A percentile compares a stretch with the other conserved stretches of the same genome.
phyloP scores from a whole-genome alignment of 2,113 vertebrate species.

The Motacilla alba region DNA sequence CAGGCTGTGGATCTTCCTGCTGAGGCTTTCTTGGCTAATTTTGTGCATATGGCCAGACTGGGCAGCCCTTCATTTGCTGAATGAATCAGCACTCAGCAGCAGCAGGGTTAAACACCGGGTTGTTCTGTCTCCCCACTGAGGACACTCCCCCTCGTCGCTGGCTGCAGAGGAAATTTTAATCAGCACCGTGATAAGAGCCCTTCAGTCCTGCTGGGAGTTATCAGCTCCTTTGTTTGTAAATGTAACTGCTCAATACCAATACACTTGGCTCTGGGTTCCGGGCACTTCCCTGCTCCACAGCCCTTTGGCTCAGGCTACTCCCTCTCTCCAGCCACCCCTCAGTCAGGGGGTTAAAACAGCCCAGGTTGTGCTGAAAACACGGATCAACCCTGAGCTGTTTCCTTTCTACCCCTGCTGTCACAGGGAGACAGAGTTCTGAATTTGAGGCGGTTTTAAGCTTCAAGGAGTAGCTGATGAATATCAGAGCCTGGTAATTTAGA shows the following conservation, averaged over 20 bases:
- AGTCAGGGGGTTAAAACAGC: not conserved
- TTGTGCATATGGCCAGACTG: not conserved
- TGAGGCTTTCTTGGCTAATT: not conserved
- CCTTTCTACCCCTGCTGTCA: not conserved
- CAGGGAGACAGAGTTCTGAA: not conserved
- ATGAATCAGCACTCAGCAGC: not conserved
- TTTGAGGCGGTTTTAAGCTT: not conserved
- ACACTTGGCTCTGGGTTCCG: not conserved
- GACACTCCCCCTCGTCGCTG: not conserved
- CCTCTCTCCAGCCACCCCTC: not conserved
- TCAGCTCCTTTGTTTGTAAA: constrained; percentile 41
- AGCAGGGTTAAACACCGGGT: not conserved
- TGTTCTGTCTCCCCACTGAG: not conserved
- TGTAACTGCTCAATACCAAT: not conserved
- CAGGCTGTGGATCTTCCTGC: not conserved
- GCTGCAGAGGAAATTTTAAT: constrained; percentile 7
- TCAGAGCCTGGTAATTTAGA: not conserved
- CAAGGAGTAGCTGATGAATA: not conserved
- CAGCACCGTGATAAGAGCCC: not conserved
- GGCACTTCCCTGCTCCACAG: not conserved
- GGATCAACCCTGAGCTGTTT: not conserved
- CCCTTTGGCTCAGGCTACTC: not conserved
- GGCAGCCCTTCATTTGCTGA: not conserved
- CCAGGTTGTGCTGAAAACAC: not conserved
- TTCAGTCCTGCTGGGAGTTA: constrained; percentile 1